These are phyloP conservation scores for Poeciliopsis infans DNA, from an alignment of 2,797 vertebrate genomes.

Conservation along the genomic window DNA sequence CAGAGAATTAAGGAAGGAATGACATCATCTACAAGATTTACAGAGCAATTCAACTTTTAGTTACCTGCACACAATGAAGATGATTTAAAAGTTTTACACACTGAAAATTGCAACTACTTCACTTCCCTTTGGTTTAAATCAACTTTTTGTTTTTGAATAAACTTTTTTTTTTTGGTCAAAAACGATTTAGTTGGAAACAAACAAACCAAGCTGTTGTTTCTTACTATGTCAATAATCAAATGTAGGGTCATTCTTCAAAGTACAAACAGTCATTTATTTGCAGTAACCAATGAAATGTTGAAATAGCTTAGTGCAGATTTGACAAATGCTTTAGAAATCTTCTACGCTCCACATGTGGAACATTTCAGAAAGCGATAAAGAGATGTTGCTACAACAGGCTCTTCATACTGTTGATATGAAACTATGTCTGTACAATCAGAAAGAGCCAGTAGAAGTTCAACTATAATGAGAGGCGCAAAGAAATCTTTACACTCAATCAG, in stretches of 20 bases:
- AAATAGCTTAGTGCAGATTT: neutral
- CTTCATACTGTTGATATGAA: neutral
- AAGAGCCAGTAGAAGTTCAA: neutral
- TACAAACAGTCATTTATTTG: neutral
- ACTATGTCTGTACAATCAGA: neutral
- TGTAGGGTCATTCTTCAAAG: too few species aligned
- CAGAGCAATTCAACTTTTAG: neutral
- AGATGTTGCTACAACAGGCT: neutral
- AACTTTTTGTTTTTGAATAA: neutral
- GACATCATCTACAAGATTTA: conserved; percentile 15
- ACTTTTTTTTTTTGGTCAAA: neutral
- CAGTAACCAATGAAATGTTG: neutral
- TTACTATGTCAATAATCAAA: too few species aligned
- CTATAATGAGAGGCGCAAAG: neutral
- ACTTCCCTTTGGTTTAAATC: neutral
- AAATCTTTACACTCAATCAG: neutral
- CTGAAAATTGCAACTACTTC: neutral
- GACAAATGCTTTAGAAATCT: neutral
- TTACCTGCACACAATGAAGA: neutral
- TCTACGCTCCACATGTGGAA: neutral
- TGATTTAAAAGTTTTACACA: neutral
- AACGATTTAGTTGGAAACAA: neutral
- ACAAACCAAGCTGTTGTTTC: neutral
- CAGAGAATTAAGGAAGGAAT: conserved; percentile 39
- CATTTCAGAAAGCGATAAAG: neutral